phyloP scores from a whole-genome alignment of 2,888 invertebrate genomes.

The Yponomeuta evonymella region DNA sequence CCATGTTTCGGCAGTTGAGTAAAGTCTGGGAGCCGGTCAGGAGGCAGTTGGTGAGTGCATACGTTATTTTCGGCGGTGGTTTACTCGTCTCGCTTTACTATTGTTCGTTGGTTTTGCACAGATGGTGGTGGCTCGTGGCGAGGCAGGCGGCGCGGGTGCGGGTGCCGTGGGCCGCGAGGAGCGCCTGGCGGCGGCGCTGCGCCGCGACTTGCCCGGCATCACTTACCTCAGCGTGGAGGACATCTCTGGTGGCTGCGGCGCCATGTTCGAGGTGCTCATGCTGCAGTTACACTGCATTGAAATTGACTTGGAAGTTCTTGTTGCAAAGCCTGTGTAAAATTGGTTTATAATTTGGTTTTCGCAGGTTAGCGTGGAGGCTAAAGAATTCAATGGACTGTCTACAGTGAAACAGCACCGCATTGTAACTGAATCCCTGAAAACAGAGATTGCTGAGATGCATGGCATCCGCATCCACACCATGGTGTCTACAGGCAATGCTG shows the following conservation, averaged over 20 bases:
- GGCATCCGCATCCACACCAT: slow-evolving; percentile 86
- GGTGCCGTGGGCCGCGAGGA: slow-evolving; percentile 40
- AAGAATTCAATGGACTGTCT: slow-evolving; percentile 81
- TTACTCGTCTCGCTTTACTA: slow-evolving; percentile 1
- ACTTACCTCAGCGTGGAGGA: slow-evolving; percentile 80
- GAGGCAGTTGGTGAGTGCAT: slow-evolving; percentile 45
- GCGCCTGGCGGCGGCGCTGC: slow-evolving; percentile 49
- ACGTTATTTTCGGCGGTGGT: not conserved
- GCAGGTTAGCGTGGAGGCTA: slow-evolving; percentile 78
- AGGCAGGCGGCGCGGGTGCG: slow-evolving; percentile 28
- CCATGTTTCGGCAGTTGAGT: slow-evolving; percentile 56
- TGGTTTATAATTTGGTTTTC: slow-evolving; percentile 23
- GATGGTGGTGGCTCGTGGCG: slow-evolving; percentile 13
- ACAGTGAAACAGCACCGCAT: slow-evolving; percentile 84
- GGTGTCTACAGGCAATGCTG: slow-evolving; percentile 20
- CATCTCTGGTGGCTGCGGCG: slow-evolving; percentile 88
- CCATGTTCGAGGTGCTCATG: slow-evolving; percentile 82
- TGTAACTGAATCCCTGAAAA: slow-evolving; percentile 82
- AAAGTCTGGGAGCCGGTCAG: slow-evolving; percentile 49
- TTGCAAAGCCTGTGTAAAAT: not conserved
- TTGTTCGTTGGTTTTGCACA: not conserved
- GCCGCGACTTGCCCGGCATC: slow-evolving; percentile 77
- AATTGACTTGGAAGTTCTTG: not conserved
- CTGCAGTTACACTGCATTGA: slow-evolving; percentile 15
- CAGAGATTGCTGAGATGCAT: slow-evolving; percentile 89